Evolutionary conservation across 2,797 vertebrate species (phyloP).

Genomic region (Falco novaeseelandiae): DNA sequence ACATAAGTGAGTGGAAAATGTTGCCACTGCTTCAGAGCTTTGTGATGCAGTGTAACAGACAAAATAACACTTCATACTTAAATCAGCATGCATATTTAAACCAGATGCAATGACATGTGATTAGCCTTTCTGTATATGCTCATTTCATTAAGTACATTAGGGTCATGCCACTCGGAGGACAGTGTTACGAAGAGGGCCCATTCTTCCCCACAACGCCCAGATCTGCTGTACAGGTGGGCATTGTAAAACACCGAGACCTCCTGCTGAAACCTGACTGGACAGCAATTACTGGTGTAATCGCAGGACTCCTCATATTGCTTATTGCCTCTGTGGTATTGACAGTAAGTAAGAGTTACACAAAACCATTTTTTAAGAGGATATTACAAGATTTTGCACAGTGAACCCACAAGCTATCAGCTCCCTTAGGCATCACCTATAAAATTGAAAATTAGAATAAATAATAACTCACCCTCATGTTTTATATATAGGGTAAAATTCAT

Average conservation of each 20-base stretch:
- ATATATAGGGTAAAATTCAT: background rate
- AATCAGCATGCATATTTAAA: accelerated
- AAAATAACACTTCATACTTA: background rate
- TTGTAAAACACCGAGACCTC: constrained; percentile 74
- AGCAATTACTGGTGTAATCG: constrained; percentile 75
- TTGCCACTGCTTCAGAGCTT: background rate
- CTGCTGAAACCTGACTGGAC: constrained; percentile 83
- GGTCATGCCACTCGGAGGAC: constrained; percentile 84
- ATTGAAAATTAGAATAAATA: background rate
- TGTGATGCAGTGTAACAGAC: background rate
- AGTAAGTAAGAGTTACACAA: constrained; percentile 71
- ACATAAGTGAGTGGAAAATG: background rate
- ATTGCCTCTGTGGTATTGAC: constrained; percentile 78
- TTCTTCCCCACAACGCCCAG: constrained; percentile 85
- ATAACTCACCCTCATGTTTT: background rate
- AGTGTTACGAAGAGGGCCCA: constrained; percentile 84
- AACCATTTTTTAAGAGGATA: background rate
- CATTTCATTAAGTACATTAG: constrained; percentile 79
- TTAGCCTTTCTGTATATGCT: background rate
- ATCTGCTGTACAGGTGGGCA: constrained; percentile 84
- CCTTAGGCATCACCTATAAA: background rate
- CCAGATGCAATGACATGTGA: background rate
- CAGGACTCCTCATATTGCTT: constrained; percentile 79
- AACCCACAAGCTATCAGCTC: background rate
- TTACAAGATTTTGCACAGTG: background rate